These are phyloP conservation scores for Hyphantria cunea DNA, from an alignment of 1,140 invertebrate species.

Conservation along the genomic window DNA sequence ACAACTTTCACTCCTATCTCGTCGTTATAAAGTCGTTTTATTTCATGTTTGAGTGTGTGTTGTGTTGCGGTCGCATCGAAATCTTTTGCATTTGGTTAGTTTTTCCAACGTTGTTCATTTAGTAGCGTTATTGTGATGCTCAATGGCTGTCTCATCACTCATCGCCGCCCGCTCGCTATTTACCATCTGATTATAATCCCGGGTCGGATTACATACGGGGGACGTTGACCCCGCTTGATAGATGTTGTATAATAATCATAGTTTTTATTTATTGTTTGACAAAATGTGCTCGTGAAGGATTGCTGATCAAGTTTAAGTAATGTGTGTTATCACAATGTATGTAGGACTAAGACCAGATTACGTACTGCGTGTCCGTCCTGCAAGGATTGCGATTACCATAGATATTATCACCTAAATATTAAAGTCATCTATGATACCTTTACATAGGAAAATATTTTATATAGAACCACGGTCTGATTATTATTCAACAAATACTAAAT, in stretches of 20 bases:
- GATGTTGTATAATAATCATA: background rate
- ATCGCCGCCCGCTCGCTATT: slow-evolving; percentile 1
- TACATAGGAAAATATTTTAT: no score
- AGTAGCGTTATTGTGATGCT: slow-evolving; percentile 17
- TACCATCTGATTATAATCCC: background rate
- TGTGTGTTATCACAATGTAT: no score
- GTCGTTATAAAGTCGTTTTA: background rate
- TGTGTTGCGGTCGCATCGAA: slow-evolving; percentile 14
- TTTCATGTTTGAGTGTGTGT: background rate
- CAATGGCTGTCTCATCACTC: slow-evolving; percentile 12
- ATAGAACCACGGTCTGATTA: no score
- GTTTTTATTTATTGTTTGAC: background rate
- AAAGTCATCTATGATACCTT: no score
- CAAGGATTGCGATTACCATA: no score
- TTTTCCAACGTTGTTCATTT: slow-evolving; percentile 22
- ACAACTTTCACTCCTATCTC: background rate
- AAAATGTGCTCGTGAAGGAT: no score
- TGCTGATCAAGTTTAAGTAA: no score
- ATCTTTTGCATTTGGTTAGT: slow-evolving; percentile 15
- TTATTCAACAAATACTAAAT: no score
- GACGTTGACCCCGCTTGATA: slow-evolving; percentile 1
- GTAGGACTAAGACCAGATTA: no score
- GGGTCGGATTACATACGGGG: background rate
- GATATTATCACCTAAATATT: no score
- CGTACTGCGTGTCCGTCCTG: no score